Conservation (phyloP, 2,888 invertebrate genomes). For the Platerodrilus igneus region DNA sequence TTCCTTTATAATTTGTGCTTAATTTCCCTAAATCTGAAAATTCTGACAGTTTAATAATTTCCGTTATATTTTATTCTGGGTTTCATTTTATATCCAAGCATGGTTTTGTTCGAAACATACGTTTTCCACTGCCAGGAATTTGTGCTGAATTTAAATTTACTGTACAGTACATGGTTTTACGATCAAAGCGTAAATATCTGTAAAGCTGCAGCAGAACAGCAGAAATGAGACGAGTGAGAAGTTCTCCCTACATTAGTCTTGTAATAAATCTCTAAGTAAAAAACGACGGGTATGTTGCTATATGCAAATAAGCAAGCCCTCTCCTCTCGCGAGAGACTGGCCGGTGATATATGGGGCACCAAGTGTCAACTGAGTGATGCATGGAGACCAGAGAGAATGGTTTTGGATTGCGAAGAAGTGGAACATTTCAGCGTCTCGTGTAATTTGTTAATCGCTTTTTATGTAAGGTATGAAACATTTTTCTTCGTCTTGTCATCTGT, state of each 20-base stretch:
- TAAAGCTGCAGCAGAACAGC: slow-evolving; percentile 11
- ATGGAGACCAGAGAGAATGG: slow-evolving; percentile 41
- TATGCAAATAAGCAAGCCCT: slow-evolving; percentile 47
- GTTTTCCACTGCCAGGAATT: too few species aligned
- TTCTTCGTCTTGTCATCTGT: too few species aligned
- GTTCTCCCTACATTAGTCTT: slow-evolving; percentile 44
- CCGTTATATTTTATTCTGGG: too few species aligned
- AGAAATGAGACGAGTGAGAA: slow-evolving; percentile 26
- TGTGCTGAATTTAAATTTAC: too few species aligned
- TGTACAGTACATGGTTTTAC: slow-evolving; percentile 10
- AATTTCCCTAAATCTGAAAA: too few species aligned
- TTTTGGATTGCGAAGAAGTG: slow-evolving; percentile 29
- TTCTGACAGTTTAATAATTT: too few species aligned
- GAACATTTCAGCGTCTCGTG: slow-evolving; percentile 27
- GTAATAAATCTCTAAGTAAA: slow-evolving; percentile 48
- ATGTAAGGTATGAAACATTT: too few species aligned
- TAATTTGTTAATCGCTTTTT: slow-evolving; percentile 23
- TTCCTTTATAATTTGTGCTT: too few species aligned
- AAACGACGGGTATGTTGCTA: slow-evolving; percentile 46
- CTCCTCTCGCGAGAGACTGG: slow-evolving; percentile 34
- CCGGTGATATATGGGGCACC: slow-evolving; percentile 52
- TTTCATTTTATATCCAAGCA: too few species aligned
- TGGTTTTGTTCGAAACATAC: too few species aligned
- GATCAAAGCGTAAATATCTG: slow-evolving; percentile 20
- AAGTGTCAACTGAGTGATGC: slow-evolving; percentile 52